phyloP scores from a whole-genome alignment of 1,140 invertebrate genomes.

The Scylla paramamosain region DNA sequence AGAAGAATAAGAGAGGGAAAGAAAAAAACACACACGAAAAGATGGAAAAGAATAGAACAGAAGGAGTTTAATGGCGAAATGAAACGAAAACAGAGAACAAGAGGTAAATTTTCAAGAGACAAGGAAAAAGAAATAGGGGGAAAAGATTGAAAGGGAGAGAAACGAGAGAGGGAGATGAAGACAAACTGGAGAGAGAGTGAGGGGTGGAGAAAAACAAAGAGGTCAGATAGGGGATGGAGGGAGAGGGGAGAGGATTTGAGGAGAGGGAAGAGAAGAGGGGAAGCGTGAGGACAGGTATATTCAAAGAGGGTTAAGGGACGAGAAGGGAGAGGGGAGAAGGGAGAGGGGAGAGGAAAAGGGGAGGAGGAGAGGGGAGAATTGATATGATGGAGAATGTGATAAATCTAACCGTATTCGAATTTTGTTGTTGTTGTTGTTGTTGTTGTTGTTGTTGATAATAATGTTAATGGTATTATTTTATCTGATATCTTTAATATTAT shows the following conservation, averaged over 20 bases:
- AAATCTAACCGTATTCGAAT: neutral
- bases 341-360: neutral
- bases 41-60: neutral
- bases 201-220: too few relatives aligned
- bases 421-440: too few relatives aligned
- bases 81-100: neutral
- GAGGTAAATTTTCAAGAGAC: neutral
- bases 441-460: too few relatives aligned
- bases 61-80: neutral
- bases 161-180: too few relatives aligned
- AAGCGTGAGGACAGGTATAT: neutral
- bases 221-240: neutral
- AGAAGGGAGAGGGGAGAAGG: neutral
- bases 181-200: too few relatives aligned
- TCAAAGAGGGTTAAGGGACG: too few relatives aligned
- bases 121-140: too few relatives aligned
- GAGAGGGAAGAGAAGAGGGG: neutral
- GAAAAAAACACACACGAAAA: neutral
- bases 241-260: neutral
- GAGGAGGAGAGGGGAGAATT: neutral
- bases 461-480: too few relatives aligned
- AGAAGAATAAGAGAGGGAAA: neutral
- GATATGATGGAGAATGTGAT: neutral
- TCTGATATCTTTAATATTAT: too few relatives aligned
- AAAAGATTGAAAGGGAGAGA: too few relatives aligned